Evolutionary conservation across 2,888 invertebrate species (phyloP), one percentile per base, ranked within the genome.

Genomic region (Scaeva pyrastri): DNA sequence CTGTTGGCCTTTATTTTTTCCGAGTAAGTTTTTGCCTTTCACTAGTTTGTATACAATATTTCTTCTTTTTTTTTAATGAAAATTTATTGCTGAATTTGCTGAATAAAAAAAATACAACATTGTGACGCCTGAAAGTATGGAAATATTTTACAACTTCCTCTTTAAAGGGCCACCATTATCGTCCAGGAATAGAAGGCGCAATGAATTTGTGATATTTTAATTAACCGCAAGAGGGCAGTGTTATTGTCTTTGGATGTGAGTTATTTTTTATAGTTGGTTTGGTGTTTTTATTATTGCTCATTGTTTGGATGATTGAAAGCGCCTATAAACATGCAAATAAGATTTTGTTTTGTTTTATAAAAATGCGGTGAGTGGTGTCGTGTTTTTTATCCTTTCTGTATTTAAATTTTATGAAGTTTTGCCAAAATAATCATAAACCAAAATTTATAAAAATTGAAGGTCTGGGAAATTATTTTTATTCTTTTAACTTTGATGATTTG

Each of bases 251-350:
- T 11, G 31, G 62, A 48, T 48, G 74, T 74, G 48, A 58, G 36
- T 66, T 55, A n/a, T n/a, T n/a, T n/a, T n/a, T n/a, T n/a, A n/a
- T n/a, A n/a, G n/a, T n/a, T 36, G 36, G 41, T 14, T 52, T 52
- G 23, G 50, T 26, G n/a, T 55, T 41, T 55, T 41, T 50, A 8
- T 60, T 43, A 21, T 12, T 43, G 7, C 23, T n/a, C n/a, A n/a
- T n/a, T 55, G 56, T 16, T n/a, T 14, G 39, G 36, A 21, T 78
- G 78, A 83, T 83, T 77, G 55, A 62, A 60, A 52, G 60, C 41
- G 68, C 83, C 83, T 70, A 78, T 83, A 74, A 83, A 73, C 78
- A 83, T 83, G 83, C 78, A 83, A 83, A 83, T 74, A 31, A 39
- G 43, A 11, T 50, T n/a, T 7, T 41, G 56, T 50, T 78, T 19